These are phyloP conservation scores for Eleutherodactylus coqui DNA, from an alignment of 2,797 vertebrate genomes.

Conservation along the genomic window DNA sequence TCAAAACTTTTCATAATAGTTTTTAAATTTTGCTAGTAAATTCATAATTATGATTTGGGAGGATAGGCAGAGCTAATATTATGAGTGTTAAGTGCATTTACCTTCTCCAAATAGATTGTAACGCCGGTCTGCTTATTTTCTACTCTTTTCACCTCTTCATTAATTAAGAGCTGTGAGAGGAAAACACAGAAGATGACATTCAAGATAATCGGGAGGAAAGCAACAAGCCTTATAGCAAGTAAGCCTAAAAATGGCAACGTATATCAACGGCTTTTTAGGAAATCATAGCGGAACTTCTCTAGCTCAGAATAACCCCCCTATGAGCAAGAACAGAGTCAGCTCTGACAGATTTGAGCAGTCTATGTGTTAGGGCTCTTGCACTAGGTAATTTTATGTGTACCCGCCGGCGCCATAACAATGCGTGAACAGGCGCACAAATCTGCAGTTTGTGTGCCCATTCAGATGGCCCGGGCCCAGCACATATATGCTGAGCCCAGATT, in stretches of 20 bases:
- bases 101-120: slow-evolving; percentile 25
- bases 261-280: background rate
- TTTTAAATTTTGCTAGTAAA: background rate
- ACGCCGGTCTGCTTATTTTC: background rate
- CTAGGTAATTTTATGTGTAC: too few relatives aligned
- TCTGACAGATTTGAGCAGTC: background rate
- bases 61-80: too few relatives aligned
- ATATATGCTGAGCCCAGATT: too few relatives aligned
- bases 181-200: background rate
- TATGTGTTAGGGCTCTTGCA: too few relatives aligned
- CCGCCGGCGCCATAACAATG: too few relatives aligned
- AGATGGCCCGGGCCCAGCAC: too few relatives aligned
- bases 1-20: background rate
- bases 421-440: too few relatives aligned
- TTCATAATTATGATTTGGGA: background rate
- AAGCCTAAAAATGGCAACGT: background rate
- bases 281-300: background rate
- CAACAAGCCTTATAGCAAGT: background rate
- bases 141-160: background rate
- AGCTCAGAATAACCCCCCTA: background rate
- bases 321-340: background rate
- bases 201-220: background rate
- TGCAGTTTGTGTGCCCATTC: too few relatives aligned
- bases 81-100: background rate
- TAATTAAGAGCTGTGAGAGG: slow-evolving; percentile 34